Base-by-base conservation (phyloP, 2,797 vertebrate genomes). In the Clarias laeviceps region DNA sequence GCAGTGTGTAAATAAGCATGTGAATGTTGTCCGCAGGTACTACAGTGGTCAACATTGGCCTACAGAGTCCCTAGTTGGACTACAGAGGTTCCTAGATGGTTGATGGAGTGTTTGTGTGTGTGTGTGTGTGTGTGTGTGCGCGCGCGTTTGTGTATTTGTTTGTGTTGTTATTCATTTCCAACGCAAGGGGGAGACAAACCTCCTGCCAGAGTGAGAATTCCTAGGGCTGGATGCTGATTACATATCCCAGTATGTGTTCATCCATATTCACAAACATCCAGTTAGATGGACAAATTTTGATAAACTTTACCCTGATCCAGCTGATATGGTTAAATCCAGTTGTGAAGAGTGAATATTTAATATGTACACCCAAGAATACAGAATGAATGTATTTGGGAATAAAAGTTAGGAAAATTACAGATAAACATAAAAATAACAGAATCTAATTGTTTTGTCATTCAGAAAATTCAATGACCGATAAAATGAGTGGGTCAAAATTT, bases 101-200 rank as follows among this genome's bases (percentile, higher is more conserved):
- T 40, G 40, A 40, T 40, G 45, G 45, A 50, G 9, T 50, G 40
- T 34, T 8, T 6, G n/a, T n/a, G n/a, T 2, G 12, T 12, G 2
- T 64, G 62, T 27, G 0, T 64, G 2, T 27, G 61, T 62, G 7
- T 64, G 20, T n/a, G 22, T n/a, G 5, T n/a, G 62, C n/a, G 24
- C 17, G 64, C 32, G 14, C 32, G 65, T 20, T 32, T 5, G 17
- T 64, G 29, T 34, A 20, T 20, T 32, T 34, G 17, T 22, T 32
- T 34, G 66, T 34, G 29, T 34, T 61, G 27, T 14, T 12, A 15
- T 29, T 14, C 14, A 22, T 12, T 64, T 32, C 27, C 15, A 15
- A 64, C 82, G 54, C 82, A 74, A 56, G 82, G 40, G 70, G 82
- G 82, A 83, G 82, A 83, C 70, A 83, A 83, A 82, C 32, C 59